Percentiles rank a stretch among this genome's conserved stretches.
Evolutionary conservation across 2,888 invertebrate genomes (phyloP).

Genomic region (Eristalis pertinax): DNA sequence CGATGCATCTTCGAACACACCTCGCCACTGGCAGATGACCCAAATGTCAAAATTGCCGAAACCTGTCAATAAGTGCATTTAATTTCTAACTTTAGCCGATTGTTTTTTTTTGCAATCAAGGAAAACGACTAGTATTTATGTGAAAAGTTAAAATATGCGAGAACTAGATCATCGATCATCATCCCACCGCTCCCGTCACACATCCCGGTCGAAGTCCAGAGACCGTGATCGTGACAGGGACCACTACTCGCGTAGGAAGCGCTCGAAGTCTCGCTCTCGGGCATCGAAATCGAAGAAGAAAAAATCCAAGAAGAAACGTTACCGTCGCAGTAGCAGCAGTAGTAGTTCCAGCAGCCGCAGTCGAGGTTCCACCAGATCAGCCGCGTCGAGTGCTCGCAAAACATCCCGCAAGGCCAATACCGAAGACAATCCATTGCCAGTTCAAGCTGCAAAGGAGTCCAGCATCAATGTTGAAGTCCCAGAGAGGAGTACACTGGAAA

Average conservation of each 20-base stretch:
- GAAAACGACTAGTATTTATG: not conserved
- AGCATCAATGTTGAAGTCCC: slow-evolving; percentile 75
- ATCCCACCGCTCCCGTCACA: slow-evolving; percentile 48
- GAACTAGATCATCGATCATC: slow-evolving; percentile 45
- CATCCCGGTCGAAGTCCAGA: slow-evolving; percentile 57
- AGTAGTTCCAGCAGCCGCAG: slow-evolving; percentile 75
- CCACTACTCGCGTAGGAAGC: slow-evolving; percentile 69
- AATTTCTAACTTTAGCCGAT: not conserved
- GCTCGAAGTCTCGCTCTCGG: slow-evolving; percentile 75
- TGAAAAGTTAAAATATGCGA: slow-evolving; percentile 26
- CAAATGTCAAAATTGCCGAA: not conserved
- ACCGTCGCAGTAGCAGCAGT: slow-evolving; percentile 77
- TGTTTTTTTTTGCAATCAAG: not conserved
- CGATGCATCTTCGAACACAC: no score
- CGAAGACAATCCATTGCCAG: slow-evolving; percentile 74
- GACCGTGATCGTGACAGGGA: slow-evolving; percentile 74
- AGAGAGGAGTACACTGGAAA: slow-evolving; percentile 83
- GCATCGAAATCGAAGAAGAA: slow-evolving; percentile 75
- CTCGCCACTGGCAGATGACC: no score
- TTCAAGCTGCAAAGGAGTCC: slow-evolving; percentile 27
- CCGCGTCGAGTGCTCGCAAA: slow-evolving; percentile 72
- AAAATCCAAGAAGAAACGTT: slow-evolving; percentile 77
- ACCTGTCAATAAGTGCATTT: not conserved
- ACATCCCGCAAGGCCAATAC: slow-evolving; percentile 75
- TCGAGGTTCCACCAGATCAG: slow-evolving; percentile 74